These are phyloP conservation scores for Gymnoscopelus braueri DNA, from an alignment of 2,797 vertebrate genomes.

Conservation along the genomic window DNA sequence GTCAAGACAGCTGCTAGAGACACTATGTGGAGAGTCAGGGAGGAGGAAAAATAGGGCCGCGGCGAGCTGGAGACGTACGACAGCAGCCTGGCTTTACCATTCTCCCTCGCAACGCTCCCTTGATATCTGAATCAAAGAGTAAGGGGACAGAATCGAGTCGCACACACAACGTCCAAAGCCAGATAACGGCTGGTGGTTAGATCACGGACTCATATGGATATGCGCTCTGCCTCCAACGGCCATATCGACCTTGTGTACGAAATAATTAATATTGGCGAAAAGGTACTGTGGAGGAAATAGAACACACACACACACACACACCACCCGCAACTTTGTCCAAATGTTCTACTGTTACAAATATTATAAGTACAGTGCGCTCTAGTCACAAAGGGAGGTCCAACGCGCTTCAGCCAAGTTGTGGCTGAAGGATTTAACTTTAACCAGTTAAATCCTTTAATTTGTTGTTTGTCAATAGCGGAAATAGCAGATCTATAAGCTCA, in stretches of 20 bases:
- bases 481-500: too few species aligned
- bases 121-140: slow-evolving; percentile 62
- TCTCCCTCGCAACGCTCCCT: slow-evolving; percentile 34
- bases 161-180: slow-evolving; percentile 19
- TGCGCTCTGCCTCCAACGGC: slow-evolving; percentile 31
- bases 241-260: slow-evolving; percentile 50
- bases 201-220: slow-evolving; percentile 64
- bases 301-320: too few species aligned
- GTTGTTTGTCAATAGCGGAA: too few species aligned
- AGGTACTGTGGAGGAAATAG: slow-evolving; percentile 4
- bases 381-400: too few species aligned
- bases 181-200: slow-evolving; percentile 42
- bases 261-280: slow-evolving; percentile 52
- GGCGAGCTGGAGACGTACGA: slow-evolving; percentile 61
- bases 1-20: slow-evolving; percentile 80
- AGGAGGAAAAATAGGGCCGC: slow-evolving; percentile 48
- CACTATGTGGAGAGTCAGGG: slow-evolving; percentile 52
- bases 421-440: too few species aligned
- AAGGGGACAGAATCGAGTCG: background rate
- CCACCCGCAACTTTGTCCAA: slow-evolving; percentile 18
- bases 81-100: slow-evolving; percentile 50
- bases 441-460: too few species aligned
- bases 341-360: slow-evolving; percentile 10
- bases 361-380: too few species aligned
- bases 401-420: too few species aligned